These are phyloP conservation scores for Trachops cirrhosus DNA, from an alignment of 2,797 vertebrate species.

Conservation along the genomic window DNA sequence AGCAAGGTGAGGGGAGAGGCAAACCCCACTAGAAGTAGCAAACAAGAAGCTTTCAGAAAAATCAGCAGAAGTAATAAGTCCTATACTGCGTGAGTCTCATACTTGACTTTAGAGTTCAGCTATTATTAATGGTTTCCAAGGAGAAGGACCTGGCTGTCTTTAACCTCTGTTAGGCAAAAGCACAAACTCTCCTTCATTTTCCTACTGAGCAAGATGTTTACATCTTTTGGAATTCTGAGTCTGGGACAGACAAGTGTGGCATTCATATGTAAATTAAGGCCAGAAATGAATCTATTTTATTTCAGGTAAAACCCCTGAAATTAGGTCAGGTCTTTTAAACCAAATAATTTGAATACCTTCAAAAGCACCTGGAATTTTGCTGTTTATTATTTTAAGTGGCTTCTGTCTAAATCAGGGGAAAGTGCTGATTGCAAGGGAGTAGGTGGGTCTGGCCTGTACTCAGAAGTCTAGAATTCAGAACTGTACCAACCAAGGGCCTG, in stretches of 20 bases:
- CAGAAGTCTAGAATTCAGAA: conserved; percentile 49
- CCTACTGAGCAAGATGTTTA: conserved; percentile 4
- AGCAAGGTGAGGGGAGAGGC: conserved; percentile 14
- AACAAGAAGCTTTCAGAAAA: conserved; percentile 43
- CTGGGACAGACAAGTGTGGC: conserved; percentile 21
- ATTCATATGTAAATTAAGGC: conserved; percentile 39
- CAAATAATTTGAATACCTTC: conserved; percentile 51
- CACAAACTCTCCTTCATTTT: conserved; percentile 14
- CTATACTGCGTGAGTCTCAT: not conserved
- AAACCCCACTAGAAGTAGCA: conserved; percentile 17
- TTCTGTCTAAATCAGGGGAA: conserved; percentile 35
- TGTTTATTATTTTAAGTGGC: conserved; percentile 27
- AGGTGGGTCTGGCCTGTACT: not conserved
- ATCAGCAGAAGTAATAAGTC: conserved; percentile 39
- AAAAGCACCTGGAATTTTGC: conserved; percentile 20
- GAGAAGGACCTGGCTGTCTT: not conserved
- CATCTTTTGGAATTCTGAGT: conserved; percentile 40
- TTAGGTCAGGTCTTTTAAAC: conserved; percentile 18
- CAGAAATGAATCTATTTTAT: conserved; percentile 50
- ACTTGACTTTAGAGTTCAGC: conserved; percentile 16
- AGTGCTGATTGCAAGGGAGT: not conserved
- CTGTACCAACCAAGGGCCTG: not conserved
- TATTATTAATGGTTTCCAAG: conserved; percentile 14
- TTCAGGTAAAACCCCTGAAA: conserved; percentile 11
- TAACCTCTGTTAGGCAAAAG: conserved; percentile 5